phyloP scores from a whole-genome alignment of 1,140 invertebrate genomes.

The Cotesia glomerata region DNA sequence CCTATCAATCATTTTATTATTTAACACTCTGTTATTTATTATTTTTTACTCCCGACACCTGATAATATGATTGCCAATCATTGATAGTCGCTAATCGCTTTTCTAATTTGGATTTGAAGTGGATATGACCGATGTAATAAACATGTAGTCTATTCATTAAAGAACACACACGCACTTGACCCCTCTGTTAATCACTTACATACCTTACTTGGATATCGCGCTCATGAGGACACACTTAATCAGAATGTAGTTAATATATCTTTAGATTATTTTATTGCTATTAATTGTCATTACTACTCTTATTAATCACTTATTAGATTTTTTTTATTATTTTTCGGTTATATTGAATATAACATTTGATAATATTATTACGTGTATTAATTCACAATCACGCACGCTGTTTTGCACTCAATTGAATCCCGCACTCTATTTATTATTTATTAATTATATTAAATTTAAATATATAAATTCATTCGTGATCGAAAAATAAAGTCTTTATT shows the following conservation, averaged over 20 bases:
- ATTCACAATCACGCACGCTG: constrained; percentile 36
- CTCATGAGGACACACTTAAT: constrained; percentile 25
- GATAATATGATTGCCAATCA: constrained; percentile 3
- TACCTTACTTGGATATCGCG: constrained; percentile 5
- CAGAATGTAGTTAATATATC: constrained; percentile 7
- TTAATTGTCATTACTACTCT: neutral
- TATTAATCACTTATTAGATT: neutral
- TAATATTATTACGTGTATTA: constrained; percentile 27
- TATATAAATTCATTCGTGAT: constrained; percentile 9
- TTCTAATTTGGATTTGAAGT: constrained; percentile 46
- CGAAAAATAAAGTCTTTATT: constrained; percentile 15
- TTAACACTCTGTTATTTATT: neutral
- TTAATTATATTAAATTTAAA: neutral
- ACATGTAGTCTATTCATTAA: constrained; percentile 33
- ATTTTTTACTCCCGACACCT: neutral
- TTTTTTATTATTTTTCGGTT: constrained; percentile 11
- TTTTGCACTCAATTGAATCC: constrained; percentile 22
- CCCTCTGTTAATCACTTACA: neutral
- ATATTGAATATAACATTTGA: neutral
- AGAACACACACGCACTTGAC: constrained; percentile 10
- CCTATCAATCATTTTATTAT: constrained; percentile 6
- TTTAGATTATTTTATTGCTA: neutral
- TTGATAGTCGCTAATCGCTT: constrained; percentile 42
- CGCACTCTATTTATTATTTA: neutral
- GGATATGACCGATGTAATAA: constrained; percentile 42